Percentiles rank a stretch among this genome's conserved stretches.
These are phyloP conservation scores for Monochamus alternatus DNA, from an alignment of 2,888 invertebrate genomes.

Conservation along the genomic window DNA sequence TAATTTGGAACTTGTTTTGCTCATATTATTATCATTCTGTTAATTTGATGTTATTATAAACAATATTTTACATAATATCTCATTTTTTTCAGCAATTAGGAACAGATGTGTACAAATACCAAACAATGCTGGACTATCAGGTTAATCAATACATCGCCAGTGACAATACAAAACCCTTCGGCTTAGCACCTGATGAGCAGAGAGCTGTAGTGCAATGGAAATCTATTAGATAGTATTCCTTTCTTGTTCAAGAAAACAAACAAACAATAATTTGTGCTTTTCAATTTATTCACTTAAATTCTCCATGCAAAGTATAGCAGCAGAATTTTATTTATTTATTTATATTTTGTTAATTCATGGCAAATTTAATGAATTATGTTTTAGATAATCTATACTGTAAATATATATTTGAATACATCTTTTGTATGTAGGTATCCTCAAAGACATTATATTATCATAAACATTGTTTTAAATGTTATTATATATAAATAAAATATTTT, in stretches of 20 bases:
- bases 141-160: slow-evolving; percentile 84
- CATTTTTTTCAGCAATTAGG: slow-evolving; percentile 82
- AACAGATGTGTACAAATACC: slow-evolving; percentile 84
- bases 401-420: not conserved
- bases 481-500: not conserved
- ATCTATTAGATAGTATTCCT: slow-evolving; percentile 62
- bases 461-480: slow-evolving; percentile 26
- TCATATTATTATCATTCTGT: no score
- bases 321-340: not conserved
- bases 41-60: no score
- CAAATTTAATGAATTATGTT: not conserved
- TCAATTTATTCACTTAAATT: not conserved
- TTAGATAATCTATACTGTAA: not conserved
- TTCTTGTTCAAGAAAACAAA: no score
- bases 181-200: slow-evolving; percentile 83
- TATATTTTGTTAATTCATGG: not conserved
- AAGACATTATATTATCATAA: not conserved
- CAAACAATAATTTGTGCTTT: no score
- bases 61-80: no score
- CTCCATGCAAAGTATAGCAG: not conserved
- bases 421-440: not conserved
- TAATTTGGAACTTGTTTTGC: no score
- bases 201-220: slow-evolving; percentile 88
- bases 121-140: slow-evolving; percentile 84
- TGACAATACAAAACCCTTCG: slow-evolving; percentile 84